Base-by-base conservation (phyloP, 2,888 invertebrate genomes). In the Pterostichus madidus region DNA sequence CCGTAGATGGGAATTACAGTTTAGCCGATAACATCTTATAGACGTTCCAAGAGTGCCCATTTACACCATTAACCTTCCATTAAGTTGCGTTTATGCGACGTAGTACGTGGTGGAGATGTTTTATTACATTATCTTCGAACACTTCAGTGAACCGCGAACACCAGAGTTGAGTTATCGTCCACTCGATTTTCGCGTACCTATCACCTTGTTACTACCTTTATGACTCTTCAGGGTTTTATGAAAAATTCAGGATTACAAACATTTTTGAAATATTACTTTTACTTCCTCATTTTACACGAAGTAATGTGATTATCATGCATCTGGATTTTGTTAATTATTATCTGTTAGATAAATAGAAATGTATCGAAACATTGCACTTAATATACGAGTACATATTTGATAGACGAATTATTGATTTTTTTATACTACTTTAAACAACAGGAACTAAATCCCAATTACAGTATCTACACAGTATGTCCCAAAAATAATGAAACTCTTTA, bases 61-160 rank as follows among this genome's bases (percentile, higher is more conserved):
- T 61, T 61, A 32, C 61, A 61, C 61, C 61, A 61, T 61, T 61
- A 61, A 61, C 61, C 61, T 5, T 61, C 61, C 61, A 32, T 32
- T 61, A 32, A 61, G 13, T 31, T 61, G 61, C 61, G 61, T 61
- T 61, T 32, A 61, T 61, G 32, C 32, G 32, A 61, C n/a, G 32
- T 32, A n/a, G 10, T 10, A 61, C 32, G 61, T 32, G 61, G 32
- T 32, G 61, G 11, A 56, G 56, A 32, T 32, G 61, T 61, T 61
- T 32, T 32, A 61, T 61, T 32, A 61, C 32, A 61, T 61, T 61
- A 61, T 61, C 61, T 61, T 61, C 32, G 31, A 32, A 61, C 32
- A 61, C 61, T 61, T 32, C 32, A 32, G 11, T n/a, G 32, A 61
- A 61, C 61, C 61, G 61, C 61, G 17, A 10, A 13, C 8, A 24